These are phyloP conservation scores for Petromus typicus DNA, from an alignment of 2,113 vertebrate genomes.

Conservation along the genomic window DNA sequence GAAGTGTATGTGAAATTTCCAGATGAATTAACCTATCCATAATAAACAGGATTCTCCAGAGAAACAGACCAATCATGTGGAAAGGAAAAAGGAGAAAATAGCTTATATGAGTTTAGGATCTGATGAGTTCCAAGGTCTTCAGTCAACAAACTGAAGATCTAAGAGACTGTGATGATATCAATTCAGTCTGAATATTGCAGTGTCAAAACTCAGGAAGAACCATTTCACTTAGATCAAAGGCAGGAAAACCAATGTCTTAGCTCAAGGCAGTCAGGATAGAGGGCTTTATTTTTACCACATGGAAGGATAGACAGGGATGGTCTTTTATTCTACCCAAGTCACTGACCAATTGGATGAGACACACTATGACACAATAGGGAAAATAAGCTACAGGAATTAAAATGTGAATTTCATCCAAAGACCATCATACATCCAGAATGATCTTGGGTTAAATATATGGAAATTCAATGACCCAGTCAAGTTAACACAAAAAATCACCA, in stretches of 20 bases:
- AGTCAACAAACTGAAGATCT: background rate
- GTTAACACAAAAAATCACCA: background rate
- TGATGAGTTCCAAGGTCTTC: background rate
- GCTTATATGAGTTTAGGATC: background rate
- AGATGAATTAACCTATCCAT: background rate
- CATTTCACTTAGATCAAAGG: background rate
- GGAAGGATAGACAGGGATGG: background rate
- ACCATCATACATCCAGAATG: background rate
- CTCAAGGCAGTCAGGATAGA: background rate
- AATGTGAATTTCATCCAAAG: background rate
- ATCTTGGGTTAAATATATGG: background rate
- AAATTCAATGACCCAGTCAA: background rate
- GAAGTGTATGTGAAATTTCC: background rate
- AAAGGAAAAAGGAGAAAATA: background rate
- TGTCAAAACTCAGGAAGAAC: background rate
- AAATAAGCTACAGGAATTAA: background rate
- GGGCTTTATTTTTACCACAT: background rate
- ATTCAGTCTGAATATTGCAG: background rate
- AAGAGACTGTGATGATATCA: background rate
- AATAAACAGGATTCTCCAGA: background rate
- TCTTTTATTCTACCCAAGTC: background rate
- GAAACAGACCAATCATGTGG: background rate
- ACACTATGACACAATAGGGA: background rate
- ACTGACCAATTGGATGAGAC: background rate
- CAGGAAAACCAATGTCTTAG: background rate